phyloP scores from a whole-genome alignment of 2,888 invertebrate genomes.

The Meiosimyza platycephala region DNA sequence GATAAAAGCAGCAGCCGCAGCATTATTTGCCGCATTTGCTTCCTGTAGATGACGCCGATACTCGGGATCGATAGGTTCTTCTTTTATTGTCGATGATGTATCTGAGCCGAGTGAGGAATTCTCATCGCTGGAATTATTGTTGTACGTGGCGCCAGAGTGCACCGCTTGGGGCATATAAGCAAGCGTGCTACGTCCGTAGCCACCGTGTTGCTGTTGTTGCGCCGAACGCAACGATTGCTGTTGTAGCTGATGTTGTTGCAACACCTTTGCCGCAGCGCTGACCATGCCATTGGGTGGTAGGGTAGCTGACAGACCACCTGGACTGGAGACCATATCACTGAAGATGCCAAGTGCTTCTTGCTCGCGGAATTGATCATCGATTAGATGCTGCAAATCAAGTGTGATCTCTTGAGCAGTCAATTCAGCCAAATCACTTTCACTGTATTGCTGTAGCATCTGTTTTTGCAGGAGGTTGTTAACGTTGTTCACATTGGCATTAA shows the following conservation, averaged over 20 bases:
- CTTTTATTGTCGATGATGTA: constrained; percentile 81
- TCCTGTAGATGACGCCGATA: constrained; percentile 74
- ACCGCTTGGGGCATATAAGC: constrained; percentile 95
- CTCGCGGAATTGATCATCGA: constrained; percentile 92
- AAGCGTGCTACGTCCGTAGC: constrained; percentile 76
- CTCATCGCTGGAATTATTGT: constrained; percentile 70
- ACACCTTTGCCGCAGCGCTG: constrained; percentile 65
- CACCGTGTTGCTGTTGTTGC: constrained; percentile 62
- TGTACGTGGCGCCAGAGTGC: constrained; percentile 72
- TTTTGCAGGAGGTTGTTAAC: constrained; percentile 70
- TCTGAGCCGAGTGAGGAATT: constrained; percentile 75
- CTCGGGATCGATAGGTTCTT: constrained; percentile 87
- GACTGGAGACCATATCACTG: constrained; percentile 80
- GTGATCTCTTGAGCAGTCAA: constrained; percentile 93
- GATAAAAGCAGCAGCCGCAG: constrained; percentile 59
- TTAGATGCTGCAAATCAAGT: constrained; percentile 89
- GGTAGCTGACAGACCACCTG: constrained; percentile 63
- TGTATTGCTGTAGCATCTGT: constrained; percentile 77
- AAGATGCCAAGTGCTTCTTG: constrained; percentile 80
- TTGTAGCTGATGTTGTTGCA: constrained; percentile 62
- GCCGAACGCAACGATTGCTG: constrained; percentile 57
- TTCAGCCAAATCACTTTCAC: constrained; percentile 86
- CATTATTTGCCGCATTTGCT: constrained; percentile 64
- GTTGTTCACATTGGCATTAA: constrained; percentile 46
- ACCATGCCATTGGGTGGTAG: constrained; percentile 65